These are phyloP conservation scores for Pachydiplax longipennis DNA, from an alignment of 2,888 invertebrate genomes.

Conservation along the genomic window DNA sequence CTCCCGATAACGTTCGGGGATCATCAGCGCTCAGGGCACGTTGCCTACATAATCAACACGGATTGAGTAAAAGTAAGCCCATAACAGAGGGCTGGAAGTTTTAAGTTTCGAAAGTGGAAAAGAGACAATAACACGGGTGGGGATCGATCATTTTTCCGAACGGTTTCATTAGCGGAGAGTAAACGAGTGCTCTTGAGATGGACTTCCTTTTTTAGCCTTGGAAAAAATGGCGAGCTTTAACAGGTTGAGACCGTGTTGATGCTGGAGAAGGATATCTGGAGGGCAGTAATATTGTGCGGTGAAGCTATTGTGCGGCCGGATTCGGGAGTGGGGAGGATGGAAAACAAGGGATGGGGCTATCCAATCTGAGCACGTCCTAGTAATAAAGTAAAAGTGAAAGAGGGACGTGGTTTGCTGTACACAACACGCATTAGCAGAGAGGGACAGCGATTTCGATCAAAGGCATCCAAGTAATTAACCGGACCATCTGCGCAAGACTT, in stretches of 20 bases:
- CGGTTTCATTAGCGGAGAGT: neutral
- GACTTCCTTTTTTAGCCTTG: too few species aligned
- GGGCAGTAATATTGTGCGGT: constrained; percentile 12
- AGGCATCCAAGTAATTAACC: too few species aligned
- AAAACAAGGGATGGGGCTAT: constrained; percentile 13
- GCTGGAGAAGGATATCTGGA: neutral
- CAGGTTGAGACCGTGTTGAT: neutral
- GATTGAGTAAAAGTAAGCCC: too few species aligned
- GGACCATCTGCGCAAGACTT: too few species aligned
- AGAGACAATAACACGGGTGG: neutral
- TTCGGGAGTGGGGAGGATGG: neutral
- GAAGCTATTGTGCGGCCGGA: constrained; percentile 8
- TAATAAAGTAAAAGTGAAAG: neutral
- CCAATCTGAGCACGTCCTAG: constrained; percentile 19
- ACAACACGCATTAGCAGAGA: too few species aligned
- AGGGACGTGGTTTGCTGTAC: too few species aligned
- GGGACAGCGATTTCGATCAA: too few species aligned
- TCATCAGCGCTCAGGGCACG: too few species aligned
- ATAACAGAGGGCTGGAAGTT: neutral
- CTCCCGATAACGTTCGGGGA: too few species aligned
- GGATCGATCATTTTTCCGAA: neutral
- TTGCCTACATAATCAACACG: too few species aligned
- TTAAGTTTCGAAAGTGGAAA: neutral
- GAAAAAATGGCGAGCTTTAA: neutral
- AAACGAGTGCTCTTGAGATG: too few species aligned